Conservation (phyloP, 2,113 vertebrate species). For the Amazona guildingii region DNA sequence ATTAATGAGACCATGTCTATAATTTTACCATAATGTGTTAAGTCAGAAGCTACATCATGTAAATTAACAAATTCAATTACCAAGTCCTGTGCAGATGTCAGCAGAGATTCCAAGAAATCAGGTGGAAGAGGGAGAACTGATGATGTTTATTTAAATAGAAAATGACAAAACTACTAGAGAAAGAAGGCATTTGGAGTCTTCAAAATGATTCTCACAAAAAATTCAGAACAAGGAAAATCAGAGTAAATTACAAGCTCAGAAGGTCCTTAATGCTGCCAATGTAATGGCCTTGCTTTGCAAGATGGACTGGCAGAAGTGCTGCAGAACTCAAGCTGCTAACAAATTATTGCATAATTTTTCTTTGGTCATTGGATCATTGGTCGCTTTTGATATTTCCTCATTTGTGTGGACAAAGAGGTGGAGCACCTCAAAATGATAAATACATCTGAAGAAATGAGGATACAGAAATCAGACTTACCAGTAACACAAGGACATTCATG, state of each 20-base stretch:
- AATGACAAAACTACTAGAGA: neutral
- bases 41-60: neutral
- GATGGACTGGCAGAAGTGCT: neutral
- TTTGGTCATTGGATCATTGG: neutral
- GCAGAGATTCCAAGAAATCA: neutral
- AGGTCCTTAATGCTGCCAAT: neutral
- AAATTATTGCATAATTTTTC: neutral
- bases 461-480: constrained; percentile 76
- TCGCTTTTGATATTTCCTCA: neutral
- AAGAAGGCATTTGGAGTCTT: neutral
- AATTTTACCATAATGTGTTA: neutral
- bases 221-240: neutral
- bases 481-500: constrained; percentile 89
- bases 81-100: neutral
- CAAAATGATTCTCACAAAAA: neutral
- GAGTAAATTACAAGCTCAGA: neutral
- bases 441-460: constrained; percentile 20
- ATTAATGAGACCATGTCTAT: neutral
- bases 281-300: neutral
- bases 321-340: neutral
- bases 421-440: neutral
- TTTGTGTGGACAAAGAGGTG: neutral
- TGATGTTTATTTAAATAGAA: constrained; percentile 21
- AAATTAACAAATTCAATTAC: constrained; percentile 2
- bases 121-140: neutral